Conservation (phyloP, 30 jellyfish, hydroid and myxozoan species). For the Aurelia aurita region DNA sequence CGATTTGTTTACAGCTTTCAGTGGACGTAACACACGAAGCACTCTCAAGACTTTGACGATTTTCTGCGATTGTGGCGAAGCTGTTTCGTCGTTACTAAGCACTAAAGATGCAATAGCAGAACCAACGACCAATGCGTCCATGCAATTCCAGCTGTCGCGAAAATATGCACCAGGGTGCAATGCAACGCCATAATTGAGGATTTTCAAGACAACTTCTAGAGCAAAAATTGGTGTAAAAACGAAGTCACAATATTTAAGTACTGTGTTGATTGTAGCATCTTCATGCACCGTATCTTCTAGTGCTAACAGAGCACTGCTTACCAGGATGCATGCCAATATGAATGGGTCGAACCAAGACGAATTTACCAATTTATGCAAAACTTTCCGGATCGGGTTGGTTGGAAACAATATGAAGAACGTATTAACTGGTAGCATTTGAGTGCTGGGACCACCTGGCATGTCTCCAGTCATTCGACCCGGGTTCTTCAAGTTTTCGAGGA, state of each 20-base stretch:
- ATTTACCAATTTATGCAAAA: constrained; percentile 71
- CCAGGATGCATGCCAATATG: constrained; percentile 69
- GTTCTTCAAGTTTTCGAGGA: constrained; percentile 79
- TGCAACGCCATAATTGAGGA: constrained; percentile 72
- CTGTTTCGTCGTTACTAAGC: constrained; percentile 63
- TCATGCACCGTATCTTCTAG: constrained; percentile 83
- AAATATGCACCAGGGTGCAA: constrained; percentile 89
- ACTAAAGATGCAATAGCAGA: constrained; percentile 85
- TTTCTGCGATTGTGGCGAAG: constrained; percentile 71
- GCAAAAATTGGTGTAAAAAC: constrained; percentile 84
- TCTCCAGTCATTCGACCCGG: constrained; percentile 89
- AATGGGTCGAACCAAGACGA: constrained; percentile 79
- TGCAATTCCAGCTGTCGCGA: constrained; percentile 88
- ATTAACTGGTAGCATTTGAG: constrained; percentile 58
- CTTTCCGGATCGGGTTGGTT: constrained; percentile 62
- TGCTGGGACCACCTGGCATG: constrained; percentile 63
- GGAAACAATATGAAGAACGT: constrained; percentile 77
- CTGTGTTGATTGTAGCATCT: constrained; percentile 70
- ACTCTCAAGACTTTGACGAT: constrained; percentile 68
- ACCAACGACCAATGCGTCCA: constrained; percentile 83
- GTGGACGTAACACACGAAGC: constrained; percentile 65
- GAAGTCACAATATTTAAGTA: constrained; percentile 63
- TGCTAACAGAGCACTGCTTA: constrained; percentile 93
- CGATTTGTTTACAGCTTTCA: constrained; percentile 67
- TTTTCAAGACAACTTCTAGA: constrained; percentile 75